phyloP scores from a whole-genome alignment of 2,113 vertebrate genomes.

The Ascaphus truei region DNA sequence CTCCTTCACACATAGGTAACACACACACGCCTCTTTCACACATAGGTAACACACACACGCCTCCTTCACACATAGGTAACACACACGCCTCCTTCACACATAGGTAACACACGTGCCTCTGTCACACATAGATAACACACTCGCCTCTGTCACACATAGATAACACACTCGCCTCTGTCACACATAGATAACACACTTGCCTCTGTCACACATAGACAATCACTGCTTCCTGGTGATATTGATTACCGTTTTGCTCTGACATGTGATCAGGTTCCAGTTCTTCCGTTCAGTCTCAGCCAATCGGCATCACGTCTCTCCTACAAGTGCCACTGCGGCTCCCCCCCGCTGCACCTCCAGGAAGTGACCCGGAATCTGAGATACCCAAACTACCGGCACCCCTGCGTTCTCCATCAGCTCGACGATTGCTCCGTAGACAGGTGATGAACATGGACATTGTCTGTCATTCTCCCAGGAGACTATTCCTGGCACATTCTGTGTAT shows the following conservation, averaged over 20 bases:
- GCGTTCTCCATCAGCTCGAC: constrained; percentile 72
- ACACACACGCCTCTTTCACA: too few relatives aligned
- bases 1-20: too few relatives aligned
- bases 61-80: too few relatives aligned
- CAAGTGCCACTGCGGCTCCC: constrained; percentile 75
- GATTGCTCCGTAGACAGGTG: constrained; percentile 93
- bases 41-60: too few relatives aligned
- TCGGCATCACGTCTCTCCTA: constrained; percentile 65
- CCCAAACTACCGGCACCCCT: constrained; percentile 68
- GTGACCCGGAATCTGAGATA: constrained; percentile 65
- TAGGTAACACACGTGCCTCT: too few relatives aligned
- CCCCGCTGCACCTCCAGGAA: constrained; percentile 67
- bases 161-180: not conserved
- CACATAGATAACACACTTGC: not conserved
- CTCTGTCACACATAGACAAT: too few relatives aligned
- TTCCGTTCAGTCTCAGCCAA: constrained; percentile 77
- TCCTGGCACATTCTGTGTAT: too few relatives aligned
- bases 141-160: too few relatives aligned
- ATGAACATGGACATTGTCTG: too few relatives aligned
- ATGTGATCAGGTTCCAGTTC: constrained; percentile 70
- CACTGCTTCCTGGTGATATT: not conserved
- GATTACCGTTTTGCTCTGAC: not conserved
- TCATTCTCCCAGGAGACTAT: too few relatives aligned
- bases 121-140: too few relatives aligned
- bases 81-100: too few relatives aligned